These are phyloP conservation scores for Smithornis capensis DNA, from an alignment of 2,113 vertebrate genomes.

Conservation along the genomic window DNA sequence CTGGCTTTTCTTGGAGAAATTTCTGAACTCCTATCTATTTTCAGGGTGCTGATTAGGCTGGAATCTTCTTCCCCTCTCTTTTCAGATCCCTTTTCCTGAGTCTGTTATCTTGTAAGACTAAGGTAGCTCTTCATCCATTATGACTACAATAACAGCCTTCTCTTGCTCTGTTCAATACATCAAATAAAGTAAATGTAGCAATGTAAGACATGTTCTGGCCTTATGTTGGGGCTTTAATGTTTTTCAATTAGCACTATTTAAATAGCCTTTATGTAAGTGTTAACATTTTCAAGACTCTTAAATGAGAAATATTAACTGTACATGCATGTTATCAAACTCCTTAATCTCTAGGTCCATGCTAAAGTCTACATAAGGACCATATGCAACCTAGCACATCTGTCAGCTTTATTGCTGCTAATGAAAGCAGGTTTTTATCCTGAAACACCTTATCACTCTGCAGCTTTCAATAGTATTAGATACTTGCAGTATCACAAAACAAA, in stretches of 20 bases:
- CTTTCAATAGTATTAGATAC: not conserved
- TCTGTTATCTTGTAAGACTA: not conserved
- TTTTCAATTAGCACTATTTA: not conserved
- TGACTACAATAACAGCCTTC: not conserved
- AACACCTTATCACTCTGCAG: not conserved
- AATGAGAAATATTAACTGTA: not conserved
- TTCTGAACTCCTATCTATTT: not conserved
- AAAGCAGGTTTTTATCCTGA: not conserved
- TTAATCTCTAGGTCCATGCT: not conserved
- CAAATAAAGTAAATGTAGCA: not conserved
- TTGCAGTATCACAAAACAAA: not conserved
- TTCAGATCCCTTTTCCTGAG: not conserved
- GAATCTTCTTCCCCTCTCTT: not conserved
- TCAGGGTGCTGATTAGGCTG: not conserved
- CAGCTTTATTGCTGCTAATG: not conserved
- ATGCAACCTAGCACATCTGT: not conserved
- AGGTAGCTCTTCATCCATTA: not conserved
- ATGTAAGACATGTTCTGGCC: not conserved
- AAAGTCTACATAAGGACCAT: not conserved
- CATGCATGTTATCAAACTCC: not conserved
- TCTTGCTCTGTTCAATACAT: not conserved
- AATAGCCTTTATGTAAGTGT: not conserved
- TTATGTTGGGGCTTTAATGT: not conserved
- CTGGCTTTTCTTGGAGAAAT: not conserved
- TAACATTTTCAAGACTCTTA: not conserved